A percentile compares a stretch with the other conserved stretches of the same genome.
These are phyloP conservation scores for Odontothrips loti DNA, from an alignment of 2,888 invertebrate species.

Conservation along the genomic window DNA sequence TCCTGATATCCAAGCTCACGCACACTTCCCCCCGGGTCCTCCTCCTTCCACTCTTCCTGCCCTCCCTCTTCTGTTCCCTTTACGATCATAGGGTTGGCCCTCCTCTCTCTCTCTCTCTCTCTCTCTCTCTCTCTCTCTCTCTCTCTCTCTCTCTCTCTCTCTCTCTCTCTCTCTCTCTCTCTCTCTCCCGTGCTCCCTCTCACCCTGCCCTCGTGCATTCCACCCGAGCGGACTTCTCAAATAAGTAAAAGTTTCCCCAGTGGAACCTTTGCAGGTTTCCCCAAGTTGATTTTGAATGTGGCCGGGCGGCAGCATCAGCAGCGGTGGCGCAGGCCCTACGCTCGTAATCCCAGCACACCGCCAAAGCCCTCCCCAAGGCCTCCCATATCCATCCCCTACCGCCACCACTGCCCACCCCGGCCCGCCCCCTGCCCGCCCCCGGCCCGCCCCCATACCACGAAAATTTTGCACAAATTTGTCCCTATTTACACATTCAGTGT, in stretches of 20 bases:
- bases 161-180: background rate
- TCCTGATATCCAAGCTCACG: too few relatives aligned
- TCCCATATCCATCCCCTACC: too few relatives aligned
- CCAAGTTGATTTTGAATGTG: constrained; percentile 4
- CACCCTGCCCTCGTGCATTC: background rate
- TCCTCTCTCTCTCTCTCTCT: background rate
- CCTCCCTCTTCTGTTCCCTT: background rate
- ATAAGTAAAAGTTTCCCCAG: constrained; percentile 11
- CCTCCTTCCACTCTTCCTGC: background rate
- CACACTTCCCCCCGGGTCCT: background rate
- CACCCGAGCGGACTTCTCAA: constrained; percentile 6
- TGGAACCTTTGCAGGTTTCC: constrained; percentile 1
- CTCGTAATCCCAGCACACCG: too few relatives aligned
- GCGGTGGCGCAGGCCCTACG: too few relatives aligned
- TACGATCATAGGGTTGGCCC: background rate
- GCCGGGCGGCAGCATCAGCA: background rate
- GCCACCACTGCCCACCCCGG: background rate
- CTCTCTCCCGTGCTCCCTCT: background rate
- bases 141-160: background rate
- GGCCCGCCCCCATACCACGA: background rate
- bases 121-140: background rate
- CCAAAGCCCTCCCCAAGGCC: too few relatives aligned
- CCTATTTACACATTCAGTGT: too few relatives aligned
- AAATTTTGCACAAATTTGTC: too few relatives aligned
- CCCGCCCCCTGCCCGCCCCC: background rate